Conservation (phyloP, 2,797 vertebrate species). For the Clarias pachynema region DNA sequence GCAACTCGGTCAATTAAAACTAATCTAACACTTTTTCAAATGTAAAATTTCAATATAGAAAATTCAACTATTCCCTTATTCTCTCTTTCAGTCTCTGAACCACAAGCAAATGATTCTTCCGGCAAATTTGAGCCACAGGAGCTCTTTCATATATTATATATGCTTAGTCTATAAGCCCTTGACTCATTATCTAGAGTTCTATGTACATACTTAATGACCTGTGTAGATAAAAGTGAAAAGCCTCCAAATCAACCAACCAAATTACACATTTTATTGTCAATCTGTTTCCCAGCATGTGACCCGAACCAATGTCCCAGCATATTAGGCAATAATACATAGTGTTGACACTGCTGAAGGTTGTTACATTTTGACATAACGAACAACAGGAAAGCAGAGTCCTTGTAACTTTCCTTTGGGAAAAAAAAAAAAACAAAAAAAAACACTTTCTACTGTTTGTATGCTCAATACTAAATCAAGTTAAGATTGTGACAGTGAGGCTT, state of each 20-base stretch:
- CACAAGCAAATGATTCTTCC: neutral
- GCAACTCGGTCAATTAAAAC: neutral
- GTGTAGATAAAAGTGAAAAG: neutral
- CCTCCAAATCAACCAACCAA: neutral
- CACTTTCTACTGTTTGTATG: neutral
- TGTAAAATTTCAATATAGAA: neutral
- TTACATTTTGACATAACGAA: neutral
- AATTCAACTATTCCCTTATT: neutral
- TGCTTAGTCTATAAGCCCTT: neutral
- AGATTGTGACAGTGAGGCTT: neutral
- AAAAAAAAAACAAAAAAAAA: neutral
- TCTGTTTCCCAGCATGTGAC: neutral
- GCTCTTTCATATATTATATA: neutral
- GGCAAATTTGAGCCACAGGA: neutral
- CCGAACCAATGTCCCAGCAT: neutral
- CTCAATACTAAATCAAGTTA: neutral
- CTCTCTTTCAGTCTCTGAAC: neutral
- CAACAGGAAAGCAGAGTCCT: neutral
- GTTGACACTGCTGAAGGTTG: constrained; percentile 13
- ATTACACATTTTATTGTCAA: neutral
- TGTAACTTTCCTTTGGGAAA: neutral
- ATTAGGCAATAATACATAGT: constrained; percentile 1
- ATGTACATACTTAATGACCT: neutral
- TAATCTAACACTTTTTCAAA: neutral
- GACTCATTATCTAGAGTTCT: neutral